Evolutionary conservation across 64 coral and sea anemone genomes (phyloP).

Genomic region (Montipora capricornis): DNA sequence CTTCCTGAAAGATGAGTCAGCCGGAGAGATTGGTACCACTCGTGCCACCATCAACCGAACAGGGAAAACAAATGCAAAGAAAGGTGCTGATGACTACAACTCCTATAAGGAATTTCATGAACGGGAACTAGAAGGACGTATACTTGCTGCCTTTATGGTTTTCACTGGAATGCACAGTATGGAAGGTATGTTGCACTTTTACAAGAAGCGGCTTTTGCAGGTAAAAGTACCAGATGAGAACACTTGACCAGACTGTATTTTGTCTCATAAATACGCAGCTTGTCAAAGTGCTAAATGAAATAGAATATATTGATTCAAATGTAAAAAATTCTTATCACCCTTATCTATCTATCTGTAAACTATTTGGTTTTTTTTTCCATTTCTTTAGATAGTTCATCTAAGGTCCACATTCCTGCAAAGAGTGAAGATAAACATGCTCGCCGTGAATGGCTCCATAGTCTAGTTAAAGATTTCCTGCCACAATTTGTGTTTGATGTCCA

Average conservation of each 20-base stretch:
- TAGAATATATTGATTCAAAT: too few species aligned
- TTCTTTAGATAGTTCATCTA: background rate
- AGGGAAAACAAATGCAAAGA: conserved; percentile 43
- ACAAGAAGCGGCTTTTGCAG: too few species aligned
- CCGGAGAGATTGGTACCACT: conserved; percentile 65
- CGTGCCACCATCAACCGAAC: conserved; percentile 58
- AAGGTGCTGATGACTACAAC: conserved; percentile 50
- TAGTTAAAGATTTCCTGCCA: background rate
- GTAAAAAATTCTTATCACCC: too few species aligned
- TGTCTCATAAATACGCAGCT: too few species aligned
- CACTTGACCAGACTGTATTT: too few species aligned
- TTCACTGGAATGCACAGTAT: conserved; percentile 26
- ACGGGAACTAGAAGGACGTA: conserved; percentile 29
- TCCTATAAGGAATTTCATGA: conserved; percentile 52
- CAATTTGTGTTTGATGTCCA: conserved; percentile 2
- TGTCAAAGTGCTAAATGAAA: too few species aligned
- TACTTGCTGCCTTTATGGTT: conserved; percentile 35
- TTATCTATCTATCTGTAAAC: background rate
- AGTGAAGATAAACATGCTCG: background rate
- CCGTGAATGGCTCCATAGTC: background rate
- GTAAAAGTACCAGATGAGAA: too few species aligned
- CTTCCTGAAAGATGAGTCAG: conserved; percentile 65
- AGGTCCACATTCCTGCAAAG: background rate
- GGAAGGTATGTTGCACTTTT: conserved; percentile 24
- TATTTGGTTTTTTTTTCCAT: background rate